These are phyloP conservation scores for Serripes groenlandicus DNA, from an alignment of 2,888 invertebrate genomes.

Conservation along the genomic window DNA sequence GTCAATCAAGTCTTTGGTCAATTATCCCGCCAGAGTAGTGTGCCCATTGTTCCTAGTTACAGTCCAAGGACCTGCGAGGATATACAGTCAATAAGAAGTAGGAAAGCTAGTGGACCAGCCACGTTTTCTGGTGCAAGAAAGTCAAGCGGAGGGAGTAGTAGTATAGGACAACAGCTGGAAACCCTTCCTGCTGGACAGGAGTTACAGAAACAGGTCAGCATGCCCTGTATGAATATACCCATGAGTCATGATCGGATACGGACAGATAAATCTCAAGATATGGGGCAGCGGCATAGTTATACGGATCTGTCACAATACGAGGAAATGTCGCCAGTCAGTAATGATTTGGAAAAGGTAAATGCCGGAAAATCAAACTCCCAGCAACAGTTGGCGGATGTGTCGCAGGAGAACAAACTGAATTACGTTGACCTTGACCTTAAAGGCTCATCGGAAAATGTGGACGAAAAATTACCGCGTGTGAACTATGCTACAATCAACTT, in stretches of 20 bases:
- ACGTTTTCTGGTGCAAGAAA: conserved; percentile 15
- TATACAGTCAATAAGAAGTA: conserved; percentile 32
- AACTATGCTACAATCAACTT: conserved; percentile 86
- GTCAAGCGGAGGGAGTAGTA: conserved; percentile 26
- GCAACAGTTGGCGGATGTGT: conserved; percentile 47
- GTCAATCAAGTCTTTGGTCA: conserved; percentile 6
- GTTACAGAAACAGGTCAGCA: conserved; percentile 68
- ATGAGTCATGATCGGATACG: conserved; percentile 25
- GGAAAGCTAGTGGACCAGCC: conserved; percentile 62
- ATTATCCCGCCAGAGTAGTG: conserved; percentile 55
- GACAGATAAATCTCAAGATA: conserved; percentile 20
- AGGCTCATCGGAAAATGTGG: conserved; percentile 78
- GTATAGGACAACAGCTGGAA: conserved; percentile 35
- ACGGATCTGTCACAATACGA: conserved; percentile 76
- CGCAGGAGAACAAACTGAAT: conserved; percentile 83
- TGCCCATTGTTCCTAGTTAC: conserved; percentile 38
- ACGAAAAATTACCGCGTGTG: conserved; percentile 70
- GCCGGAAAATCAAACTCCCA: conserved; percentile 55
- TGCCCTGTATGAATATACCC: conserved; percentile 66
- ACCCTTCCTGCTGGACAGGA: conserved; percentile 54
- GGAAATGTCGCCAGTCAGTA: conserved; percentile 71
- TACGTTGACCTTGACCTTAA: conserved; percentile 85
- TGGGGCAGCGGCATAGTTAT: conserved; percentile 73
- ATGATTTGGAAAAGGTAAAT: conserved; percentile 36
- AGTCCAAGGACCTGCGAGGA: conserved; percentile 32